A percentile compares a stretch with the other conserved stretches of the same genome.
Evolutionary conservation across 2,797 vertebrate genomes (phyloP).

Genomic region (Craterocephalus amniculus): DNA sequence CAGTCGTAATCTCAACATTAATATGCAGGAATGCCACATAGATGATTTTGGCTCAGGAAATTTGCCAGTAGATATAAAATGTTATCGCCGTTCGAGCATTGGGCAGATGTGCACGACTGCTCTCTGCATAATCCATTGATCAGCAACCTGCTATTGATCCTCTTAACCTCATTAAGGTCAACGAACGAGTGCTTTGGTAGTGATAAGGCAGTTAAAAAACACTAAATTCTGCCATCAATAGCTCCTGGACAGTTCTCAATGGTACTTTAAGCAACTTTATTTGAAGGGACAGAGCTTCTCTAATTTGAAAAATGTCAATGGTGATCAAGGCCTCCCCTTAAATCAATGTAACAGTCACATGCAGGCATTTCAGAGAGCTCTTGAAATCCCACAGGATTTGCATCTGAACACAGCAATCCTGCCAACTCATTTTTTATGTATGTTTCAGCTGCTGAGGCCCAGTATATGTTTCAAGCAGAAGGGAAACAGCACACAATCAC

Average conservation of each 20-base stretch:
- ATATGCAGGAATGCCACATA: not conserved
- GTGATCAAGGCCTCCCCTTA: slow-evolving; percentile 67
- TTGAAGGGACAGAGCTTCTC: slow-evolving; percentile 52
- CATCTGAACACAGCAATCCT: slow-evolving; percentile 73
- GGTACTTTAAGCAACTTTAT: slow-evolving; percentile 61
- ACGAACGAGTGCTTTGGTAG: slow-evolving; percentile 33
- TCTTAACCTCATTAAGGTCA: slow-evolving; percentile 16
- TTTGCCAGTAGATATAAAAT: slow-evolving; percentile 33
- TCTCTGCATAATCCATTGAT: slow-evolving; percentile 54
- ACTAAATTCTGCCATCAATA: slow-evolving; percentile 50
- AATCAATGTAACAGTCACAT: slow-evolving; percentile 67
- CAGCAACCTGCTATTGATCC: slow-evolving; percentile 64
- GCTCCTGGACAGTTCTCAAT: slow-evolving; percentile 50
- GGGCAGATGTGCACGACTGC: slow-evolving; percentile 22
- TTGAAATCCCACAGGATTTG: slow-evolving; percentile 64
- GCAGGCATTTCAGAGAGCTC: slow-evolving; percentile 44
- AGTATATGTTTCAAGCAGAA: slow-evolving; percentile 51
- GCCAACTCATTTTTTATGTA: slow-evolving; percentile 65
- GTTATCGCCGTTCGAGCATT: slow-evolving; percentile 47
- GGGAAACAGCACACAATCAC: slow-evolving; percentile 48
- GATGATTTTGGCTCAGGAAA: slow-evolving; percentile 6
- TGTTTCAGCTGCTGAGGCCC: slow-evolving; percentile 46
- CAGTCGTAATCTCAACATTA: not conserved
- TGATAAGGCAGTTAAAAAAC: slow-evolving; percentile 63
- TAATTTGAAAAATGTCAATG: slow-evolving; percentile 67